Evolutionary conservation across 2,797 vertebrate species (phyloP).

Genomic region (Micromesistius poutassou): DNA sequence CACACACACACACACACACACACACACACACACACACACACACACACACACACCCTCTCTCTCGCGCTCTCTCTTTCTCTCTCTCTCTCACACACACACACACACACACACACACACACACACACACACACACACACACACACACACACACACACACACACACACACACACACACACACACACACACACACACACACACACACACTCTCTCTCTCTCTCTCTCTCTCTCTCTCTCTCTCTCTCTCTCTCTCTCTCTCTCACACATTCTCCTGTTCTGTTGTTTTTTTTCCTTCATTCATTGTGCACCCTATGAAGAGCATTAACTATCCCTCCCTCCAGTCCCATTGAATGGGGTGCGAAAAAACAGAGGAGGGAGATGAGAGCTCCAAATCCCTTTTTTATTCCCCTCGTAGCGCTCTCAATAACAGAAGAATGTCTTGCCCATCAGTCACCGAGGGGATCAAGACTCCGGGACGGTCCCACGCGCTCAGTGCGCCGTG

Average conservation of each 20-base stretch:
- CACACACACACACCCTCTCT: too few species aligned
- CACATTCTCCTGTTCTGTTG: slow-evolving; percentile 52
- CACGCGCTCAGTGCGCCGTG: slow-evolving; percentile 79
- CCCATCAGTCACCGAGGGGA: slow-evolving; percentile 87
- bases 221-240: slow-evolving; percentile 52
- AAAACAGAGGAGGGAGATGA: slow-evolving; percentile 83
- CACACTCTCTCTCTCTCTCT: too few species aligned
- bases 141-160: too few species aligned
- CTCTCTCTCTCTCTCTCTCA: too few species aligned
- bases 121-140: too few species aligned
- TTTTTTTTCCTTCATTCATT: slow-evolving; percentile 76
- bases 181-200: too few species aligned
- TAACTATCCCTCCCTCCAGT: slow-evolving; percentile 83
- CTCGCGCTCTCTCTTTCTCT: too few species aligned
- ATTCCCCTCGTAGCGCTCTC: slow-evolving; percentile 82
- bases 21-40: too few species aligned
- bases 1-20: too few species aligned
- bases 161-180: too few species aligned
- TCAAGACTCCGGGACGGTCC: slow-evolving; percentile 82
- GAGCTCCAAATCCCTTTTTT: slow-evolving; percentile 89
- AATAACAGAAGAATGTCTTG: slow-evolving; percentile 88
- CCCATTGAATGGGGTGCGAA: slow-evolving; percentile 74
- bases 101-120: too few species aligned
- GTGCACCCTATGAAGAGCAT: slow-evolving; percentile 81
- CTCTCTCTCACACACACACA: too few species aligned